Evolutionary conservation across 2,888 invertebrate genomes (phyloP).

Genomic region (Amiota communis): DNA sequence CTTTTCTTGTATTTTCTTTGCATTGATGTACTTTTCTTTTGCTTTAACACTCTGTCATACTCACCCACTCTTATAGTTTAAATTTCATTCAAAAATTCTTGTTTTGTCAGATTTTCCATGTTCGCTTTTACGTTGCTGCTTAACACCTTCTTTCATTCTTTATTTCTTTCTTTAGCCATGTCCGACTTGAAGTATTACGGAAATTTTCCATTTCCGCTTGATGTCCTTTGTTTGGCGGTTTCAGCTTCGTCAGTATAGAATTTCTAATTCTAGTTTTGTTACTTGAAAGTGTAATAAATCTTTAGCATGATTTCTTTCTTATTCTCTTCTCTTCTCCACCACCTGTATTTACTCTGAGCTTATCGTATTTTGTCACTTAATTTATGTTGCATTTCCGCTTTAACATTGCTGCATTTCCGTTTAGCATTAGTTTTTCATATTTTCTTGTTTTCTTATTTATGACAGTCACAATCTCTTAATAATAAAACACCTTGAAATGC

Average conservation of each 20-base stretch:
- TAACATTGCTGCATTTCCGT: not conserved
- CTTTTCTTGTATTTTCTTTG: too few species aligned
- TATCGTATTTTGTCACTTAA: slow-evolving; percentile 9
- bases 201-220: slow-evolving; percentile 21
- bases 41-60: too few species aligned
- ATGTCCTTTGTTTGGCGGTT: slow-evolving; percentile 16
- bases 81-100: too few species aligned
- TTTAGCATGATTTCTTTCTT: slow-evolving; percentile 4
- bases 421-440: not conserved
- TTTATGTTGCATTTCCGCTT: slow-evolving; percentile 15
- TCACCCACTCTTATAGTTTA: too few species aligned
- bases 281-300: not conserved
- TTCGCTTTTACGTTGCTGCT: too few species aligned
- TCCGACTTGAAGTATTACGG: not conserved
- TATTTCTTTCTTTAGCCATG: not conserved
- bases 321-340: not conserved
- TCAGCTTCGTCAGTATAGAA: too few species aligned
- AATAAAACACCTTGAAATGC: too few species aligned
- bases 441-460: too few species aligned
- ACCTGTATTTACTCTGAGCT: not conserved
- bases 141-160: too few species aligned
- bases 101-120: too few species aligned
- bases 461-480: too few species aligned
- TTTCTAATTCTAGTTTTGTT: not conserved
- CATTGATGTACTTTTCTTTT: too few species aligned